These are phyloP conservation scores for Lepidurus apus DNA, from an alignment of 1,140 invertebrate genomes.

Conservation along the genomic window DNA sequence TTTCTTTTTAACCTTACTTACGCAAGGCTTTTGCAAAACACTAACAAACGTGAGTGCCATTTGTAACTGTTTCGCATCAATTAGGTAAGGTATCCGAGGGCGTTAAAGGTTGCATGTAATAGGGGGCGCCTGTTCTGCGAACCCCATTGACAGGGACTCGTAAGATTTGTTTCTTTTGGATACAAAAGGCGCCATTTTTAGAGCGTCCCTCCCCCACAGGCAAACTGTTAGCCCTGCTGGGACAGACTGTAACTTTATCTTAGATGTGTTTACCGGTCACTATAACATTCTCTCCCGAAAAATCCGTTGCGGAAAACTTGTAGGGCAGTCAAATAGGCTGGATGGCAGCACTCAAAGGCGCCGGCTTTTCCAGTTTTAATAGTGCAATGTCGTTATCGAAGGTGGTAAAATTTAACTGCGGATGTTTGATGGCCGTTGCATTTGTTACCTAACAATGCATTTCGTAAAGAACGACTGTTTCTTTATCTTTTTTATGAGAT, in stretches of 20 bases:
- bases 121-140: too few relatives aligned
- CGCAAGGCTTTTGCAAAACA: too few relatives aligned
- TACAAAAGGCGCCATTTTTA: background rate
- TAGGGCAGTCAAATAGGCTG: slow-evolving; percentile 63
- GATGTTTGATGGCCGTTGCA: slow-evolving; percentile 43
- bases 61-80: too few relatives aligned
- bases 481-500: background rate
- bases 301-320: slow-evolving; percentile 46
- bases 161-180: slow-evolving; percentile 39
- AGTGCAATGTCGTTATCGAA: slow-evolving; percentile 61
- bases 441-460: background rate
- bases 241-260: background rate
- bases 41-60: too few relatives aligned
- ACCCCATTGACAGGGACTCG: too few relatives aligned
- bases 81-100: too few relatives aligned
- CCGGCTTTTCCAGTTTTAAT: slow-evolving; percentile 46
- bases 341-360: slow-evolving; percentile 52
- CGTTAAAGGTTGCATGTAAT: too few relatives aligned
- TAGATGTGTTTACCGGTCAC: slow-evolving; percentile 31
- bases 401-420: slow-evolving; percentile 45
- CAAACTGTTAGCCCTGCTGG: too few relatives aligned
- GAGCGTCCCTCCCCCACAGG: too few relatives aligned
- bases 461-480: background rate
- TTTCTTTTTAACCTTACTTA: too few relatives aligned
- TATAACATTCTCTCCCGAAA: slow-evolving; percentile 42